Evolutionary conservation across 2,888 invertebrate genomes (phyloP), one percentile per base, ranked within the genome.

Genomic region (Aphrophora alni): DNA sequence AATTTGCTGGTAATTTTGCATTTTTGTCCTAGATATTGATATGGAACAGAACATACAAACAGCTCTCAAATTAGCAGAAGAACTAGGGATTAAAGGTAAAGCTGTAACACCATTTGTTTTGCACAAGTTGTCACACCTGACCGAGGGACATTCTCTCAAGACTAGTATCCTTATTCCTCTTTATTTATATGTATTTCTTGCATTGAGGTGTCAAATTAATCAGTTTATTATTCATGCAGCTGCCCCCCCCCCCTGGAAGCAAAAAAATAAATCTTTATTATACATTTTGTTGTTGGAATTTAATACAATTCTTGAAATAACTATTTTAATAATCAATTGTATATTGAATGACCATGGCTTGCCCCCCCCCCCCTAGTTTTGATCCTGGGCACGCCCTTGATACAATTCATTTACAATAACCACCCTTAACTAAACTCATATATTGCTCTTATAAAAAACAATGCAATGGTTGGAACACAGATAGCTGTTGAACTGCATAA

Each of bases 101-200:
- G 92, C 95, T 85, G 93, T 98, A 10, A 99, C 99, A 0, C 99
- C 99, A 0, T 99, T 94, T 88, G 90, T 99, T 38, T 89, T 99
- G 44, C 89, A 92, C 59, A 91, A 93, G 85, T 93, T 99, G 27
- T 92, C 94, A 27, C 89, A 92, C 84, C 90, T 95, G n/a, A 98
- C 98, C 0, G 88, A 89, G 17, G 98, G 98, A 51, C 91, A 91
- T 85, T 97, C 98, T 21, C 90, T 99, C 51, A 87, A 89, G 87
- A 92, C 98, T 44, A 99, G 97, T 97, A 94, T 92, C 92, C 92
- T 92, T 92, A 33, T 33, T 33, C n/a, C n/a, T n/a, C n/a, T 90
- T 83, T 80, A 87, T 87, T 86, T 88, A 87, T 69, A 74, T 68
- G 33, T 38, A 59, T 38, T 1, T 71, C n/a, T 21, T 25, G 5